phyloP scores from a whole-genome alignment of 2,113 vertebrate species.

The Passer montanus region DNA sequence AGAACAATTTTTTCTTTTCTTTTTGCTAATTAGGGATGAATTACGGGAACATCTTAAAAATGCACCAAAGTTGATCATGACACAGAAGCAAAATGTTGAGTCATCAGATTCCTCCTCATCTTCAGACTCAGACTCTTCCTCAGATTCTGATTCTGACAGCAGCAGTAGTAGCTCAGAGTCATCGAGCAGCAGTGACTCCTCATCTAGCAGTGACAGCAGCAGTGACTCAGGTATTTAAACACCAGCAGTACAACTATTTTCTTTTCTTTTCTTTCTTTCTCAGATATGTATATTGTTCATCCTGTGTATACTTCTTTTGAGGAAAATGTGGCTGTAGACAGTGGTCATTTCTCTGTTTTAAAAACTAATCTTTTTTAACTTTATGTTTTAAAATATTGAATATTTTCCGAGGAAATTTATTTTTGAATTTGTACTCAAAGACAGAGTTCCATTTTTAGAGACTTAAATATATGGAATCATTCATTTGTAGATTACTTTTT shows the following conservation, averaged over 20 bases:
- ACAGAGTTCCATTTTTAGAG: not conserved
- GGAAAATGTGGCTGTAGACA: not conserved
- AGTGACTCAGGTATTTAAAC: constrained; percentile 81
- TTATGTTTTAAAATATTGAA: not conserved
- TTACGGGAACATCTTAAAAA: constrained; percentile 97
- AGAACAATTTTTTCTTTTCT: not conserved
- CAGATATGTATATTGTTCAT: not conserved
- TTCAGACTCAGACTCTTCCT: constrained; percentile 79
- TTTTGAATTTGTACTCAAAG: not conserved
- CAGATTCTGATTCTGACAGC: constrained; percentile 74
- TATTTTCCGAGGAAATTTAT: not conserved
- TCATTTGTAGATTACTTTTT: not conserved
- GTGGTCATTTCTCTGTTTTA: not conserved
- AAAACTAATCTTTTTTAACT: not conserved
- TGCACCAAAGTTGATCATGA: constrained; percentile 96
- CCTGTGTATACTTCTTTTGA: not conserved
- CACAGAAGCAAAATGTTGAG: constrained; percentile 93
- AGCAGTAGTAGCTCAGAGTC: constrained; percentile 80
- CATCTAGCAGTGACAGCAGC: constrained; percentile 72
- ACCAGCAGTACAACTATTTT: not conserved
- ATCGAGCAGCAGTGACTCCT: constrained; percentile 80
- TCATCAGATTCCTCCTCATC: constrained; percentile 84
- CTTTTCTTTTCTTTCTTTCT: not conserved
- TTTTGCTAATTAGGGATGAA: constrained; percentile 84
- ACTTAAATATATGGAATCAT: not conserved